A percentile compares a stretch with the other conserved stretches of the same genome.
Evolutionary conservation across 2,888 invertebrate species (phyloP).

Genomic region (Mythimna albipuncta): DNA sequence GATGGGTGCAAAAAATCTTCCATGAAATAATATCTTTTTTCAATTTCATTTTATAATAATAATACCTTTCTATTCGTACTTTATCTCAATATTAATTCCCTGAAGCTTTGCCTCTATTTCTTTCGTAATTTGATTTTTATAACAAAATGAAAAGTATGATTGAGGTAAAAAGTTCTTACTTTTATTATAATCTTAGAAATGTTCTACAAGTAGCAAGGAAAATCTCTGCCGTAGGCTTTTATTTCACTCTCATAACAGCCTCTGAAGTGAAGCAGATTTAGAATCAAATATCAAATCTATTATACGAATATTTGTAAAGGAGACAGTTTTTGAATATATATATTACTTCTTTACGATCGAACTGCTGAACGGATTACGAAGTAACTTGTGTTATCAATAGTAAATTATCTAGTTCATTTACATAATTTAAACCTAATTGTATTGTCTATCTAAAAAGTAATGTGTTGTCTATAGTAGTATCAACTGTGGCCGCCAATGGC

Average conservation of each 20-base stretch:
- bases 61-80: constrained; percentile 18
- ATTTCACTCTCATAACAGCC: too few species aligned
- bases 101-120: constrained; percentile 14
- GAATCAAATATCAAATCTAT: neutral
- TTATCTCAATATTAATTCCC: constrained; percentile 26
- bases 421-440: too few species aligned
- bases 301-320: too few species aligned
- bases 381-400: too few species aligned
- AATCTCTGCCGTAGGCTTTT: neutral
- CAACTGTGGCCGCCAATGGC: too few species aligned
- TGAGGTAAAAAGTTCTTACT: constrained; percentile 4
- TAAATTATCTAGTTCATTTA: too few species aligned
- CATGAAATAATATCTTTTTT: constrained; percentile 16
- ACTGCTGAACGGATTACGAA: too few species aligned
- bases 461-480: too few species aligned
- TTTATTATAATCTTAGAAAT: constrained; percentile 1
- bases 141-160: constrained; percentile 17
- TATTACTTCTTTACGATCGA: too few species aligned
- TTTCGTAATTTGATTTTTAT: constrained; percentile 38
- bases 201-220: neutral
- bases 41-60: constrained; percentile 25
- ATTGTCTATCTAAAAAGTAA: too few species aligned
- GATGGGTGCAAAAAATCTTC: constrained; percentile 3
- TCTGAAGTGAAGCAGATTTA: neutral
- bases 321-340: too few species aligned